These are phyloP conservation scores for Dromococcyx pavoninus DNA, from an alignment of 2,797 vertebrate species.

Conservation along the genomic window DNA sequence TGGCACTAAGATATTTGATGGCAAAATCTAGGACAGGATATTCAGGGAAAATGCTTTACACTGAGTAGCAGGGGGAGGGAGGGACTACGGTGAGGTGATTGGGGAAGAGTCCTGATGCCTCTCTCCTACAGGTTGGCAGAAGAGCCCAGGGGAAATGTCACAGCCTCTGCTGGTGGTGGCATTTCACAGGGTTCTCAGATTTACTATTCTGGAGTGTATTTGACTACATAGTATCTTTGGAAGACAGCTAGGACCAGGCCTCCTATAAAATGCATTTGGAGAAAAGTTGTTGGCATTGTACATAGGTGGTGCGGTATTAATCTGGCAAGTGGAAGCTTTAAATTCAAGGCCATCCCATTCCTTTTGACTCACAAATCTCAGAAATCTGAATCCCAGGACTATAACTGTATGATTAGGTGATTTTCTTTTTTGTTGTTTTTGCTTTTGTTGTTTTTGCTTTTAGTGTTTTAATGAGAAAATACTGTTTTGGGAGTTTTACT, in stretches of 20 bases:
- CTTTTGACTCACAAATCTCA: not conserved
- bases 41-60: not conserved
- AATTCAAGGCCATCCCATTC: not conserved
- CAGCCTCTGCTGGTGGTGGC: not conserved
- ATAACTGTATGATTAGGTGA: not conserved
- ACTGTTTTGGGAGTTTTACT: not conserved
- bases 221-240: not conserved
- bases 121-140: not conserved
- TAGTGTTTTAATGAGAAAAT: not conserved
- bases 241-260: not conserved
- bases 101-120: not conserved
- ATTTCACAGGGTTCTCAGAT: not conserved
- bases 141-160: not conserved
- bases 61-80: not conserved
- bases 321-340: not conserved
- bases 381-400: not conserved
- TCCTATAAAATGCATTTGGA: not conserved
- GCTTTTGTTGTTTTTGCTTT: not conserved
- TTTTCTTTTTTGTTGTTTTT: not conserved
- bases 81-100: rapidly evolving
- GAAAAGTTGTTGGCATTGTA: not conserved
- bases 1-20: not conserved
- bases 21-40: constrained; percentile 23
- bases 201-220: not conserved
- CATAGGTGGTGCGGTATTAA: not conserved